Percentiles rank a stretch among this genome's conserved stretches.
These are phyloP conservation scores for Thera obeliscata DNA, from an alignment of 2,888 invertebrate genomes.

Conservation along the genomic window DNA sequence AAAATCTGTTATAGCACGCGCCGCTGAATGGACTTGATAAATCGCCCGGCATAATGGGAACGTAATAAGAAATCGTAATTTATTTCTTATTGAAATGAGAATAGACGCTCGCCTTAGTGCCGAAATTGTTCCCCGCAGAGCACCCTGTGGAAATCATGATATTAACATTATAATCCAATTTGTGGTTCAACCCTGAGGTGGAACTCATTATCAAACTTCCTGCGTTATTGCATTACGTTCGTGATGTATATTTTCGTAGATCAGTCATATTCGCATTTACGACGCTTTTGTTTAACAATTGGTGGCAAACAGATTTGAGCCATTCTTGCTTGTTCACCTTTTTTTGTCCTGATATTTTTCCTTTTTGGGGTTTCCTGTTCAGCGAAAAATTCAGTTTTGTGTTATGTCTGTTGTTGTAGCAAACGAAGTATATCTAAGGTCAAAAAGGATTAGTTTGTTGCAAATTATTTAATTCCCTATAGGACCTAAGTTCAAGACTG, in stretches of 20 bases:
- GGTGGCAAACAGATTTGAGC: no score
- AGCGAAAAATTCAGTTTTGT: no score
- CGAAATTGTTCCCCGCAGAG: slow-evolving; percentile 71
- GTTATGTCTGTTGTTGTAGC: no score
- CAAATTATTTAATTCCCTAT: no score
- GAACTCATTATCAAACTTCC: slow-evolving; percentile 78
- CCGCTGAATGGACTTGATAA: slow-evolving; percentile 76
- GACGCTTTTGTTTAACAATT: no score
- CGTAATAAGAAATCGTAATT: slow-evolving; percentile 83
- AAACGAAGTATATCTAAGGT: no score
- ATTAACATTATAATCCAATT: slow-evolving; percentile 83
- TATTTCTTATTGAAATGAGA: slow-evolving; percentile 84
- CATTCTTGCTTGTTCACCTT: no score
- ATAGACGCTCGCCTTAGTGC: slow-evolving; percentile 71
- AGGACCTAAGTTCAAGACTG: no score
- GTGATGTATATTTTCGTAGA: background rate
- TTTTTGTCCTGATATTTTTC: no score
- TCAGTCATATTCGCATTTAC: no score
- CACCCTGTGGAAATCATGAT: slow-evolving; percentile 68
- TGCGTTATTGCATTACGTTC: slow-evolving; percentile 73
- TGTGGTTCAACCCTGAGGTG: slow-evolving; percentile 69
- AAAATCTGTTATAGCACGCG: slow-evolving; percentile 67
- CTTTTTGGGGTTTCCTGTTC: no score
- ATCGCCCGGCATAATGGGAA: slow-evolving; percentile 78
- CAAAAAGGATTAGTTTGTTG: no score